These are phyloP conservation scores for Ptiloglossa arizonensis DNA, from an alignment of 1,140 invertebrate species.

Conservation along the genomic window DNA sequence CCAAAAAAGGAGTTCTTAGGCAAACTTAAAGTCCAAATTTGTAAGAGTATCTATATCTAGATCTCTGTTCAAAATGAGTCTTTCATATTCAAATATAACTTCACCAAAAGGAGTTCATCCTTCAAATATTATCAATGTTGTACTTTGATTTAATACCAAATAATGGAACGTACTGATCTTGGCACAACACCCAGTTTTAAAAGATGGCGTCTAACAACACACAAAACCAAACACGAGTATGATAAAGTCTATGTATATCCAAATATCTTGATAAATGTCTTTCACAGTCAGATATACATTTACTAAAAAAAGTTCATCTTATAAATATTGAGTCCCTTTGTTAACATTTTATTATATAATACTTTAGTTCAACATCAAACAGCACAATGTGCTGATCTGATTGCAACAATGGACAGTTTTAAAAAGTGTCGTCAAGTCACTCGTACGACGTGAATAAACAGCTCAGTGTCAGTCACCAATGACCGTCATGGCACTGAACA, in stretches of 20 bases:
- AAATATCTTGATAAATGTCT: too few relatives aligned
- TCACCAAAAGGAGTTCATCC: not conserved
- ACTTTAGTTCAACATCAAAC: not conserved
- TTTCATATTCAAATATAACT: not conserved
- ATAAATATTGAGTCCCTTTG: too few relatives aligned
- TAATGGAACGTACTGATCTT: too few relatives aligned
- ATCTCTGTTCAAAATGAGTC: too few relatives aligned
- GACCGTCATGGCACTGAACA: constrained; percentile 31
- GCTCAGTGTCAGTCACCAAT: not conserved
- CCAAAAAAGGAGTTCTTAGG: not conserved
- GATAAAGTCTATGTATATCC: too few relatives aligned
- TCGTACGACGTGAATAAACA: not conserved
- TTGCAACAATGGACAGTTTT: not conserved
- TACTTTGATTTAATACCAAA: not conserved
- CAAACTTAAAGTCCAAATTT: too few relatives aligned
- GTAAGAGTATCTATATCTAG: too few relatives aligned
- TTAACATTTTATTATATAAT: not conserved
- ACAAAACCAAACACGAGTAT: too few relatives aligned
- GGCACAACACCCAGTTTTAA: not conserved
- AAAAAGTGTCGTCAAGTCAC: not conserved
- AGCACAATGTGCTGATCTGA: too few relatives aligned
- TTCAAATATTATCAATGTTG: not conserved
- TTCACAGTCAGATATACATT: too few relatives aligned
- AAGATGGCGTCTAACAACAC: not conserved
- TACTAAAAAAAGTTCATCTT: not conserved